phyloP scores from a whole-genome alignment of 2,888 invertebrate genomes.

The Rhingia rostrata region DNA sequence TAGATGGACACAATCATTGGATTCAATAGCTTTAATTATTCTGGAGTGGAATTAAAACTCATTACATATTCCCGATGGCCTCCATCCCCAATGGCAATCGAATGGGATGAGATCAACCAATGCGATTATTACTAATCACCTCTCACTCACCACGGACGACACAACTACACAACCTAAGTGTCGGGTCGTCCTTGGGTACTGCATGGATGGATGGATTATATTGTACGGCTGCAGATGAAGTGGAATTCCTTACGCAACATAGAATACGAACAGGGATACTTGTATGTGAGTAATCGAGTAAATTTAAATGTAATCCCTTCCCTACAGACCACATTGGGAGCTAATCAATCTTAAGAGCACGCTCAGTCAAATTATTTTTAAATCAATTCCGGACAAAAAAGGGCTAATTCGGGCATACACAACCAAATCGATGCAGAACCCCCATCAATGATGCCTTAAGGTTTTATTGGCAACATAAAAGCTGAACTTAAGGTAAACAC shows the following conservation, averaged over 20 bases:
- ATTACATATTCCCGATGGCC: constrained; percentile 53
- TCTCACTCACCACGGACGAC: constrained; percentile 41
- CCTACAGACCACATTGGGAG: background rate
- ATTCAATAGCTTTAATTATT: constrained; percentile 65
- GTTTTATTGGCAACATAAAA: constrained; percentile 11
- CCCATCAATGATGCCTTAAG: constrained; percentile 24
- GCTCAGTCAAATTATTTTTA: constrained; percentile 14
- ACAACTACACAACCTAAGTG: constrained; percentile 24
- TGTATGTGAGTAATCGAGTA: constrained; percentile 9
- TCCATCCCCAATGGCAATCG: constrained; percentile 20
- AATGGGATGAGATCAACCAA: constrained; percentile 42
- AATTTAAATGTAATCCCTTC: constrained; percentile 37
- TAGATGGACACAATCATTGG: constrained; percentile 30
- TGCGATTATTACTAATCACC: constrained; percentile 65
- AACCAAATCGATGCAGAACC: background rate
- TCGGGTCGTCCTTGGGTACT: constrained; percentile 22
- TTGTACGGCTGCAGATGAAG: constrained; percentile 1
- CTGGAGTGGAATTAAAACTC: constrained; percentile 48
- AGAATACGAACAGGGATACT: background rate
- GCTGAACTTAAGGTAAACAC: constrained; percentile 17
- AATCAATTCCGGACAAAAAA: constrained; percentile 18
- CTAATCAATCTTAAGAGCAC: constrained; percentile 33
- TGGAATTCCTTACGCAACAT: too few relatives aligned
- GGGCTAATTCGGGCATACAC: constrained; percentile 1
- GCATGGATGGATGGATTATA: background rate